Evolutionary conservation across 2,888 invertebrate species (phyloP).

Genomic region (Temnothorax rugatulus): DNA sequence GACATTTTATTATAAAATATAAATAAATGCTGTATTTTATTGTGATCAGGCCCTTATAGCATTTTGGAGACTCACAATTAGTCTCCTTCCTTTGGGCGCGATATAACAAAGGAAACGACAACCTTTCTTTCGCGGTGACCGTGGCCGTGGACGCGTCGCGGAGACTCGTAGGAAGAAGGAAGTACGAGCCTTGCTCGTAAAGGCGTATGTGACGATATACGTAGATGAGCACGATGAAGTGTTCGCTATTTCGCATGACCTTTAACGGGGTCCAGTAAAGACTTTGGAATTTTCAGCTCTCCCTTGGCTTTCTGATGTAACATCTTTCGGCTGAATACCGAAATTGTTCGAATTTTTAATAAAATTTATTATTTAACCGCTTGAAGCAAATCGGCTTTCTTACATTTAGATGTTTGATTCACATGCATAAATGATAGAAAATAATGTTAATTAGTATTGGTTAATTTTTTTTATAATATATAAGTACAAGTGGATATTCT

Average conservation of each 20-base stretch:
- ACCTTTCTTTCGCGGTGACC: conserved; percentile 68
- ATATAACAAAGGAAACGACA: conserved; percentile 61
- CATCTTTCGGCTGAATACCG: conserved; percentile 74
- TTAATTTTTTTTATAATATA: background rate
- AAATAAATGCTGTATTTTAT: conserved; percentile 7
- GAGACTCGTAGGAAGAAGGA: conserved; percentile 69
- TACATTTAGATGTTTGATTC: background rate
- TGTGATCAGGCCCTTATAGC: background rate
- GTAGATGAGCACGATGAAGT: conserved; percentile 30
- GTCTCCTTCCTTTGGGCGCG: conserved; percentile 5
- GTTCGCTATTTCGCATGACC: conserved; percentile 45
- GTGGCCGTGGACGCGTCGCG: conserved; percentile 68
- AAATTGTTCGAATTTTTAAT: conserved; percentile 35
- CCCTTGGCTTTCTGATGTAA: conserved; percentile 74
- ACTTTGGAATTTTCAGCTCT: conserved; percentile 78
- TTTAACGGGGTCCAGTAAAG: conserved; percentile 40
- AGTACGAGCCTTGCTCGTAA: conserved; percentile 64
- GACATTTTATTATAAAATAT: background rate
- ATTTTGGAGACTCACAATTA: background rate
- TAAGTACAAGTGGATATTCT: background rate
- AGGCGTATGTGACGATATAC: conserved; percentile 42
- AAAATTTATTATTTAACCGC: background rate
- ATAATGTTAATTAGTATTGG: background rate
- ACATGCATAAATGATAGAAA: background rate
- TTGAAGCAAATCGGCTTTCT: background rate